Evolutionary conservation across 1,140 invertebrate genomes (phyloP).

Genomic region (Notospermus geniculatus): DNA sequence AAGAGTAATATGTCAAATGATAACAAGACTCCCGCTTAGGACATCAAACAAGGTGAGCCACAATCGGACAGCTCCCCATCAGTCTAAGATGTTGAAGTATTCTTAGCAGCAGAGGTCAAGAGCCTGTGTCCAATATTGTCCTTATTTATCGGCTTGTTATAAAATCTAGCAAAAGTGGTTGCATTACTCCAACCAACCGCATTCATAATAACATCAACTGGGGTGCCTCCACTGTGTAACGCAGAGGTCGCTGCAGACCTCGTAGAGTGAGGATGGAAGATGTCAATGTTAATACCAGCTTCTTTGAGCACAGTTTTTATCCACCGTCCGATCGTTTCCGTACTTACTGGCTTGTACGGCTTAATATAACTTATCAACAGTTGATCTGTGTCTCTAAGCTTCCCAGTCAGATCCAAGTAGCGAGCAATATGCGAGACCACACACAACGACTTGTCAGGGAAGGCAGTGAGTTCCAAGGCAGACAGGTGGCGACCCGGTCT

Average conservation of each 20-base stretch:
- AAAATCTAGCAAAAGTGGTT: constrained; percentile 17
- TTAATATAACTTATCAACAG: constrained; percentile 17
- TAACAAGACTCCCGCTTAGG: no score
- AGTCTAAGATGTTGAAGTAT: no score
- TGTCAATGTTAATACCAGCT: constrained; percentile 16
- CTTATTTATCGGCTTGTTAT: constrained; percentile 12
- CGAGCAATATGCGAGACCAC: not conserved
- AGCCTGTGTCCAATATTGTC: no score
- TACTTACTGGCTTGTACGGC: constrained; percentile 9
- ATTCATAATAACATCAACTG: constrained; percentile 12
- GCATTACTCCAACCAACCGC: constrained; percentile 15
- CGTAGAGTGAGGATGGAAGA: constrained; percentile 19
- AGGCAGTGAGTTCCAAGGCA: not conserved
- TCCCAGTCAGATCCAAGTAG: constrained; percentile 12
- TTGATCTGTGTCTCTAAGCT: not conserved
- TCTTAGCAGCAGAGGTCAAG: no score
- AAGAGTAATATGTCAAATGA: no score
- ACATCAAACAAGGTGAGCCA: no score
- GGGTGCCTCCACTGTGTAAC: constrained; percentile 6
- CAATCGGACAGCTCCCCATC: no score
- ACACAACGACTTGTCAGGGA: not conserved
- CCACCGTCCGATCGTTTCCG: constrained; percentile 17
- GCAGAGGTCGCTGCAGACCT: constrained; percentile 15
- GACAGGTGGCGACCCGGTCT: not conserved
- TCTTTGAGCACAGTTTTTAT: constrained; percentile 9